Percentiles rank a stretch among this genome's conserved stretches.
phyloP scores from a whole-genome alignment of 2,888 invertebrate genomes.

The Pyrochroa serraticornis region DNA sequence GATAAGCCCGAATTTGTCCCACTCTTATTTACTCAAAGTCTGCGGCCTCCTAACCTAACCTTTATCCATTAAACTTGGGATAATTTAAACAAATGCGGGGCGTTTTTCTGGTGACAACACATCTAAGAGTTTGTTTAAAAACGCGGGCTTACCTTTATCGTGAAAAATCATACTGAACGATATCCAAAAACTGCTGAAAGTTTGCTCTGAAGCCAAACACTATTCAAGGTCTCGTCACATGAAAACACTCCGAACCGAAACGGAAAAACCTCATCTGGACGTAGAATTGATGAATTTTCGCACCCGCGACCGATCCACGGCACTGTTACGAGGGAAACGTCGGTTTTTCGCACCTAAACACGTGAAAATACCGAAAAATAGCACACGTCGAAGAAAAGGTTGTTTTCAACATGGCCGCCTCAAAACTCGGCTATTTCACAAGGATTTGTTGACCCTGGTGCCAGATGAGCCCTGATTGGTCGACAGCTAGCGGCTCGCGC shows the following conservation, averaged over 20 bases:
- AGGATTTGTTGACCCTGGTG: conserved; percentile 62
- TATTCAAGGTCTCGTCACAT: conserved; percentile 56
- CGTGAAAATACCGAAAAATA: conserved; percentile 53
- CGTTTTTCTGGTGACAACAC: neutral
- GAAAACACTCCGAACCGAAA: conserved; percentile 52
- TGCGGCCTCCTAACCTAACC: conserved; percentile 33
- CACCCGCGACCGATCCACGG: conserved; percentile 37
- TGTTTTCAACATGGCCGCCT: conserved; percentile 62
- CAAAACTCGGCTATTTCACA: conserved; percentile 60
- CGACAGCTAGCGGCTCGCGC: conserved; percentile 46
- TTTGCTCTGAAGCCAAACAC: conserved; percentile 53
- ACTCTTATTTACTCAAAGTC: conserved; percentile 12
- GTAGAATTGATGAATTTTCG: conserved; percentile 41
- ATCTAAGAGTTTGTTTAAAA: neutral
- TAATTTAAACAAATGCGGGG: neutral
- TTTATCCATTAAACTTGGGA: conserved; percentile 10
- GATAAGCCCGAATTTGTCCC: neutral
- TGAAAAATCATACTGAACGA: conserved; percentile 52
- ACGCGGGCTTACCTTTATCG: conserved; percentile 47
- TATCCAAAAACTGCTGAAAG: conserved; percentile 51
- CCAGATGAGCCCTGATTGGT: conserved; percentile 53
- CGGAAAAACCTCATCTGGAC: conserved; percentile 39
- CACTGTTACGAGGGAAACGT: conserved; percentile 36
- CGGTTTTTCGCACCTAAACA: conserved; percentile 43
- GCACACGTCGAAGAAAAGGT: conserved; percentile 57